These are phyloP conservation scores for Raphicerus campestris DNA, from an alignment of 2,113 vertebrate genomes.

Conservation along the genomic window DNA sequence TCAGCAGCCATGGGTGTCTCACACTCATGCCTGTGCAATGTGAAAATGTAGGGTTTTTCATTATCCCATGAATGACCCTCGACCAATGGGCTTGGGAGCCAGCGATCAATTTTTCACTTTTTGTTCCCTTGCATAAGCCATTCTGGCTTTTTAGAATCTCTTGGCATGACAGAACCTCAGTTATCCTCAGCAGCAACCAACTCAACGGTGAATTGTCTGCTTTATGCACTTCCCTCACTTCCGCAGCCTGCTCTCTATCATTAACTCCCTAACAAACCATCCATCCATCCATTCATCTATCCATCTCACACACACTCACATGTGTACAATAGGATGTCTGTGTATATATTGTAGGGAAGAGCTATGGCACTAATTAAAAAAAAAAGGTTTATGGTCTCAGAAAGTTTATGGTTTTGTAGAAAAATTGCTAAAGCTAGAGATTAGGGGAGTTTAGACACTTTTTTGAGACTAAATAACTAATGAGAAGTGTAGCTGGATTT, in stretches of 20 bases:
- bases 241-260: neutral
- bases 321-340: neutral
- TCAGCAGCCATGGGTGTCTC: neutral
- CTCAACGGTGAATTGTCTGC: neutral
- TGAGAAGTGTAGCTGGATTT: neutral
- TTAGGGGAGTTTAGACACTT: neutral
- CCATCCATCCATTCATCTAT: neutral
- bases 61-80: too few species aligned
- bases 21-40: neutral
- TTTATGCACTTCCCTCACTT: neutral
- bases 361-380: neutral
- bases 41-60: neutral
- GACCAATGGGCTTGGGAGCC: neutral
- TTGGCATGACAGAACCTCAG: neutral
- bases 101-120: neutral
- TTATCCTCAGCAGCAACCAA: neutral
- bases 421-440: neutral
- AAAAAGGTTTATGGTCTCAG: neutral
- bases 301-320: neutral
- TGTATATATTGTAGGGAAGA: neutral
- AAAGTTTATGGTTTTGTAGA: neutral
- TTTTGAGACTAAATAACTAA: neutral
- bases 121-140: neutral
- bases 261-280: neutral
- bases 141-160: neutral